Conservation (phyloP, 2,888 invertebrate genomes). For the Epinotia brunnichana region DNA sequence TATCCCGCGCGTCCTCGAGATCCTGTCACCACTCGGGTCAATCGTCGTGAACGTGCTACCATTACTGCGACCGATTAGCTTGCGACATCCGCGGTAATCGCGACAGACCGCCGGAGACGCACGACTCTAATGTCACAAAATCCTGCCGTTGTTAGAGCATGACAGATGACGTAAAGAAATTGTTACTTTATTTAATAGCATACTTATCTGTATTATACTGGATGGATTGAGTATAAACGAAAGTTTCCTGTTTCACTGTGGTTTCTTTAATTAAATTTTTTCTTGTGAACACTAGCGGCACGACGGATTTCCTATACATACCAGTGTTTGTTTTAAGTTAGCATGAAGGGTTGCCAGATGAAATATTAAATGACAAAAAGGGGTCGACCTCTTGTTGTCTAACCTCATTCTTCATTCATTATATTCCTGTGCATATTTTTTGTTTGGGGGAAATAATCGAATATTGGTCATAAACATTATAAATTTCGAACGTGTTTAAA, state of each 20-base stretch:
- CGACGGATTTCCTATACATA: background rate
- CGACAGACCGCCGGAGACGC: background rate
- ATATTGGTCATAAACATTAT: background rate
- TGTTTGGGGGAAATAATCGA: background rate
- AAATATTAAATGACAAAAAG: background rate
- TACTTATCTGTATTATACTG: too few relatives aligned
- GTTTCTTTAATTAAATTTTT: background rate
- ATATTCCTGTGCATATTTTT: too few relatives aligned
- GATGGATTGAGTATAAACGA: background rate
- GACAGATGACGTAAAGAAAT: too few relatives aligned
- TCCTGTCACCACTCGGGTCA: conserved; percentile 1
- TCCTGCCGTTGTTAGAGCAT: too few relatives aligned
- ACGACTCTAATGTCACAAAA: too few relatives aligned
- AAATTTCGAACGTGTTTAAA: too few relatives aligned
- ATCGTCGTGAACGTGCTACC: background rate
- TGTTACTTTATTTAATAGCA: too few relatives aligned
- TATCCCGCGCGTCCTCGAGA: background rate
- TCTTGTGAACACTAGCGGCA: background rate
- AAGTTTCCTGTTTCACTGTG: background rate
- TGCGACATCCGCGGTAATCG: conserved; percentile 21
- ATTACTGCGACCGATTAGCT: conserved; percentile 2
- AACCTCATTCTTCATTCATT: too few relatives aligned
- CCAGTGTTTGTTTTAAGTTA: background rate
- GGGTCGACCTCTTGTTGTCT: too few relatives aligned
- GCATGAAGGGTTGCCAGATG: background rate